Evolutionary conservation across 2,113 vertebrate genomes (phyloP).

Genomic region (Fulica atra): DNA sequence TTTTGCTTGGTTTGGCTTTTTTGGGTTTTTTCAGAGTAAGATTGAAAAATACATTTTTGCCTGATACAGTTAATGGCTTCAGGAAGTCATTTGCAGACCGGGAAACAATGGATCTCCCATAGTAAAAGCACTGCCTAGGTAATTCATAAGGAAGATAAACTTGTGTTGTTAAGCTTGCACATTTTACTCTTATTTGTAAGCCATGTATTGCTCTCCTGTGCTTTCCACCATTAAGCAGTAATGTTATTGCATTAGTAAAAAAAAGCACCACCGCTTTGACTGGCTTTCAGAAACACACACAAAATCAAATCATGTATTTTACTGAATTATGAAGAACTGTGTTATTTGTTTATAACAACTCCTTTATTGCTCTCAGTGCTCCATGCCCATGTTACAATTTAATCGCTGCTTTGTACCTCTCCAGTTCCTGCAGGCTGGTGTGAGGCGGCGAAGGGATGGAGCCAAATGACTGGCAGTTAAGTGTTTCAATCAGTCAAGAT

Average conservation of each 20-base stretch:
- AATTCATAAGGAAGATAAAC: conserved; percentile 64
- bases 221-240: conserved; percentile 40
- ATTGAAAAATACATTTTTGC: conserved; percentile 57
- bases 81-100: conserved; percentile 65
- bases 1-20: not conserved
- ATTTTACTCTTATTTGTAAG: conserved; percentile 11
- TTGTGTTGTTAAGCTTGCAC: conserved; percentile 23
- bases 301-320: not conserved
- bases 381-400: not conserved
- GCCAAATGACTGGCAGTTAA: not conserved
- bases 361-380: conserved; percentile 38
- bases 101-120: conserved; percentile 57
- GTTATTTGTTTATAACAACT: conserved; percentile 39
- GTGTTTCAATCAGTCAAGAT: conserved; percentile 8
- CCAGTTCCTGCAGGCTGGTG: not conserved
- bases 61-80: conserved; percentile 54
- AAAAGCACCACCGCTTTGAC: not conserved
- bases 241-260: conserved; percentile 14
- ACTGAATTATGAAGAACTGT: conserved; percentile 4
- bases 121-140: conserved; percentile 52
- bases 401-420: conserved; percentile 27
- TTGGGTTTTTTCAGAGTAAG: not conserved
- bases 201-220: conserved; percentile 43
- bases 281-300: not conserved
- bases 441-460: not conserved